phyloP scores from a whole-genome alignment of 1,140 invertebrate genomes.

The Papilio helenus region DNA sequence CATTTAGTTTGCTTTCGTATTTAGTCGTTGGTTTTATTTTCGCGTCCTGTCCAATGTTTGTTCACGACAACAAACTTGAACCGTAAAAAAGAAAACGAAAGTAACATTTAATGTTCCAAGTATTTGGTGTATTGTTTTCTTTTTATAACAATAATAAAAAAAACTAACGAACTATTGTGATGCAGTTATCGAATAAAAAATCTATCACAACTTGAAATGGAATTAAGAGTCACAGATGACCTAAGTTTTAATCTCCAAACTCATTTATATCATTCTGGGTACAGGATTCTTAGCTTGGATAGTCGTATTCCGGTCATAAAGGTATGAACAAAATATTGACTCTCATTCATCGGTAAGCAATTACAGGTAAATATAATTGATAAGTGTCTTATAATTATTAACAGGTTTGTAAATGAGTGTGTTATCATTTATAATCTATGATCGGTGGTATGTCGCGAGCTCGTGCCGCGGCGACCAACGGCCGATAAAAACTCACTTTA shows the following conservation, averaged over 20 bases:
- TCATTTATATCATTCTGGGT: not conserved
- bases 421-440: constrained; percentile 40
- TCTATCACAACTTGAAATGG: not conserved
- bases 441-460: constrained; percentile 44
- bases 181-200: not conserved
- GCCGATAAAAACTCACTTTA: constrained; percentile 77
- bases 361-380: not conserved
- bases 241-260: not conserved
- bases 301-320: too few relatives aligned
- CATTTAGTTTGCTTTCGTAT: constrained; percentile 63
- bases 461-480: constrained; percentile 57
- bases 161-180: constrained; percentile 28
- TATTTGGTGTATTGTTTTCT: constrained; percentile 50
- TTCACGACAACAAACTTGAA: constrained; percentile 55
- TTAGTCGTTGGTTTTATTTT: constrained; percentile 68
- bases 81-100: constrained; percentile 68
- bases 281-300: not conserved
- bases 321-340: not conserved
- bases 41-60: constrained; percentile 59
- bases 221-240: not conserved
- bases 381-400: not conserved
- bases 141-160: constrained; percentile 48
- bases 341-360: not conserved
- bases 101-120: constrained; percentile 60
- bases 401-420: constrained; percentile 9